These are phyloP conservation scores for Apeltes quadracus DNA, from an alignment of 2,113 vertebrate genomes.

Conservation along the genomic window DNA sequence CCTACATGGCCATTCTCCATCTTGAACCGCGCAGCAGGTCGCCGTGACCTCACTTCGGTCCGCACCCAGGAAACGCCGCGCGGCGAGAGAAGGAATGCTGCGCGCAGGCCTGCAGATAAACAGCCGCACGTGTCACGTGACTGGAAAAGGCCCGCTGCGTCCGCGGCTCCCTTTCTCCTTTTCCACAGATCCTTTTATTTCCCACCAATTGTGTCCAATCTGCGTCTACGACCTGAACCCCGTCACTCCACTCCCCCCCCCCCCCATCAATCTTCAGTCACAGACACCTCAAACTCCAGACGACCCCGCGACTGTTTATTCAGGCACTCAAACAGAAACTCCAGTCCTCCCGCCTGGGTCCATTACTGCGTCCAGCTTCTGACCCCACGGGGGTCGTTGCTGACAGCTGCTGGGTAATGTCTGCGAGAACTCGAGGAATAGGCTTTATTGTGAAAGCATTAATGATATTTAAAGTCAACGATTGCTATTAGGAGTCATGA, in stretches of 20 bases:
- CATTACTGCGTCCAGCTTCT: conserved; percentile 51
- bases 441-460: not conserved
- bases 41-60: conserved; percentile 44
- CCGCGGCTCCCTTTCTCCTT: conserved; percentile 43
- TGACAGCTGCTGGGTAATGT: conserved; percentile 62
- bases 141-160: conserved; percentile 23
- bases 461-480: conserved; percentile 21
- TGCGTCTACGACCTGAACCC: conserved; percentile 14
- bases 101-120: conserved; percentile 54
- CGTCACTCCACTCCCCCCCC: not conserved
- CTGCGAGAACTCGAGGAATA: conserved; percentile 35
- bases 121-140: conserved; percentile 22
- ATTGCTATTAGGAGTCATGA: not conserved
- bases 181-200: conserved; percentile 52
- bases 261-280: conserved; percentile 42
- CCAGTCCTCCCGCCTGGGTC: conserved; percentile 46
- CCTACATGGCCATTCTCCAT: conserved; percentile 50
- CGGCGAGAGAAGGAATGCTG: conserved; percentile 53
- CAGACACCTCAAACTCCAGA: conserved; percentile 73
- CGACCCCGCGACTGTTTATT: conserved; percentile 71
- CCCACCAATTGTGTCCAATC: conserved; percentile 37
- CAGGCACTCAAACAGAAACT: conserved; percentile 64
- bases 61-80: conserved; percentile 1
- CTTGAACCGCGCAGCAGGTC: conserved; percentile 50
- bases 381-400: conserved; percentile 42